phyloP scores from a whole-genome alignment of 1,140 invertebrate species.

The Drosophila sechellia region DNA sequence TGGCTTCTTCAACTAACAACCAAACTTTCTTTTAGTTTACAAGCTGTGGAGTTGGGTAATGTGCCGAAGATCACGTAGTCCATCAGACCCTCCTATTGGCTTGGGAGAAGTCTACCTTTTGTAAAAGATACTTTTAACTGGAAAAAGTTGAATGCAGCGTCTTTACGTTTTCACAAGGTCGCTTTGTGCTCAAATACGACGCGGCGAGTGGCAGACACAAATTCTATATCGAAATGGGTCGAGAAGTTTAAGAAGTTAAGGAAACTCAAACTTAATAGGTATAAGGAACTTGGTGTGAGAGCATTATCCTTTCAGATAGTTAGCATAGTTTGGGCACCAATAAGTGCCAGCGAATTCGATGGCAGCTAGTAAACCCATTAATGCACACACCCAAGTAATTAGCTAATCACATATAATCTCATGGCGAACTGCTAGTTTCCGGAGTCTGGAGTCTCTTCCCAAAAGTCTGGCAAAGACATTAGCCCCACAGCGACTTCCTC shows the following conservation, averaged over 20 bases:
- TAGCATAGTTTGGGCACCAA: too few species aligned
- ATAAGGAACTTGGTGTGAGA: too few species aligned
- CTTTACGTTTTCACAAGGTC: too few species aligned
- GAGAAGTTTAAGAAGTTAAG: too few species aligned
- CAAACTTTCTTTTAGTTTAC: constrained; percentile 33
- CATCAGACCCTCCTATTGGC: background rate
- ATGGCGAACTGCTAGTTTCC: background rate
- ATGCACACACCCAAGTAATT: background rate
- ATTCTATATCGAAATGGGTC: too few species aligned
- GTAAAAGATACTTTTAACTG: background rate
- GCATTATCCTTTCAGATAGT: too few species aligned
- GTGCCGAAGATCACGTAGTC: constrained; percentile 49
- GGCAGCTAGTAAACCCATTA: background rate
- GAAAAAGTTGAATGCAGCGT: background rate
- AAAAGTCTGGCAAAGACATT: constrained; percentile 3
- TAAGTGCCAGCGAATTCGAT: too few species aligned
- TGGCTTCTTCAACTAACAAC: background rate
- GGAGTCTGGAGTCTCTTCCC: background rate
- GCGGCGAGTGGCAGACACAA: too few species aligned
- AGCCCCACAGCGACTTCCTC: constrained; percentile 9
- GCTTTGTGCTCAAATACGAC: too few species aligned
- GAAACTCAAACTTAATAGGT: too few species aligned
- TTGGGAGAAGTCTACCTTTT: background rate
- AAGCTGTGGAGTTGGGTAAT: background rate
- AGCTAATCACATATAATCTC: background rate